Evolutionary conservation across 2,113 vertebrate species (phyloP), one percentile per base, ranked within the genome.

Genomic region (Meriones unguiculatus): DNA sequence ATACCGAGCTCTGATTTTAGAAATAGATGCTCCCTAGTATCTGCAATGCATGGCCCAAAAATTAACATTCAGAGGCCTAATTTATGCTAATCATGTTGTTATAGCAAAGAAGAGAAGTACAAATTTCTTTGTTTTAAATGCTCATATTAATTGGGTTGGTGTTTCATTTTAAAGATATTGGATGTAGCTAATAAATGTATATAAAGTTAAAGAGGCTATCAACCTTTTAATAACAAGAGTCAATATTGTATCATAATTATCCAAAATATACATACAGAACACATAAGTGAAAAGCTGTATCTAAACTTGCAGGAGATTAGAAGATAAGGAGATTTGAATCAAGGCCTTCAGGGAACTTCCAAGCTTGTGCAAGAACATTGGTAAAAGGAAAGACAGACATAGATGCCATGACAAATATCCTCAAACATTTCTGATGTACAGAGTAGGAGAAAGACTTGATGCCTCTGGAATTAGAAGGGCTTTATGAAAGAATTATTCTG

Each of bases 101-200:
- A 78, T 17, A 80, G 81, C 62, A 95, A 98, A 98, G 94, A 92
- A 95, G 67, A 96, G 80, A 98, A 88, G 78, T 87, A 73, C 30
- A 95, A 98, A 98, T 84, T 95, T 73, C 90, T 98, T 91, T 97
- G 88, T 97, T 97, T 98, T 97, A 98, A 98, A 97, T 97, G 70
- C 73, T 65, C 13, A 64, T 89, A 96, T 97, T 98, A 98, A 95
- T 92, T 76, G 75, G 54, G 73, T 94, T 96, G 95, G 92, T 97
- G 98, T 98, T 97, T 98, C 95, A 97, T 93, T 97, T 98, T 73
- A 97, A 97, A 97, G 85, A 97, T 94, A 95, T 97, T 98, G 93
- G 96, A 95, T 93, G 35, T 90, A 62, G 86, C 86, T 93, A 70
- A 95, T 92, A 98, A 94, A 95, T 96, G 89, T 96, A 59, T 76